These are phyloP conservation scores for Rattus rattus DNA, from an alignment of 2,113 vertebrate species.

Conservation along the genomic window DNA sequence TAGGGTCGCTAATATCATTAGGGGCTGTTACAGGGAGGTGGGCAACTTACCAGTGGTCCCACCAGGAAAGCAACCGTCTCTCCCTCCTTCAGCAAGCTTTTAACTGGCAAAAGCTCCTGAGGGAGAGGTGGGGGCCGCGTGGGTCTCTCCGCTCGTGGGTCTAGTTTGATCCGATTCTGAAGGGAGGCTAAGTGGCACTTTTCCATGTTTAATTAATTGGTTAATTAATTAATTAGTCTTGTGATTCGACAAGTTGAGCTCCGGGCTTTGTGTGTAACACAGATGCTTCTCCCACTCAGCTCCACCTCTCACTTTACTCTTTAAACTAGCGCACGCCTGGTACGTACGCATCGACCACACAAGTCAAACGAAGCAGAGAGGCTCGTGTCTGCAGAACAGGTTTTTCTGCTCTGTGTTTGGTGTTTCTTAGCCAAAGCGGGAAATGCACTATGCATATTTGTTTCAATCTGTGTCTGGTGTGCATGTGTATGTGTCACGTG, in stretches of 20 bases:
- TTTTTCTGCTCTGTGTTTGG: not conserved
- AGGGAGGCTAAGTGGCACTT: not conserved
- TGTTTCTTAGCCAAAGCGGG: not conserved
- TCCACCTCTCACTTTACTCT: not conserved
- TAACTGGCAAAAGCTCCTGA: not conserved
- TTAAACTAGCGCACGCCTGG: not conserved
- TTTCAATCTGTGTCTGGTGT: too few species aligned
- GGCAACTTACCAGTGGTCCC: not conserved
- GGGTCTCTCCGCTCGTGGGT: not conserved
- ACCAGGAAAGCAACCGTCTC: not conserved
- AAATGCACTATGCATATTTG: not conserved
- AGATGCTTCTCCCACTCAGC: not conserved
- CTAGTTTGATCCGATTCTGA: not conserved
- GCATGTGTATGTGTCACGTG: too few species aligned
- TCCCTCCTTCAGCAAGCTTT: not conserved
- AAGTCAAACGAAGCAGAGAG: not conserved
- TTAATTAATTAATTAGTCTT: not conserved
- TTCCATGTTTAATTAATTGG: not conserved
- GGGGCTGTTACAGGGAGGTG: not conserved
- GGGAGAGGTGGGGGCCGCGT: not conserved
- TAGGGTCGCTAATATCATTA: not conserved
- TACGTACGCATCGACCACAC: not conserved
- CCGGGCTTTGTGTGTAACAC: too few species aligned
- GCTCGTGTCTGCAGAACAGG: slow-evolving; percentile 20
- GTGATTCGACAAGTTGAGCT: too few species aligned